These are phyloP conservation scores for Xiphorhynchus erythropygius DNA, from an alignment of 2,797 vertebrate genomes.

Conservation along the genomic window DNA sequence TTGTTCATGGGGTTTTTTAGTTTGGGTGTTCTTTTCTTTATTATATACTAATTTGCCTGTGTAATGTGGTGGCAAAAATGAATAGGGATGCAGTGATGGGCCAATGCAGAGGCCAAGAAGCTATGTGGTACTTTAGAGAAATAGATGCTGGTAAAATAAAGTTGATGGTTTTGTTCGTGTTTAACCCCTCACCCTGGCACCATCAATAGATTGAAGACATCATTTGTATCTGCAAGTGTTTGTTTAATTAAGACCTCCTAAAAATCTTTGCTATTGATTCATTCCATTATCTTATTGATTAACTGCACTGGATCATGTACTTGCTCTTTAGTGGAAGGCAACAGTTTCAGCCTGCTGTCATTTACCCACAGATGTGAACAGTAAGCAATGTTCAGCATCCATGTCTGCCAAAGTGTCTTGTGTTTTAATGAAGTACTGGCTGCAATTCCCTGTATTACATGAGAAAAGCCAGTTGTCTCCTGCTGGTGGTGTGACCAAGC, in stretches of 20 bases:
- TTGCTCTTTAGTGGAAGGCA: constrained; percentile 81
- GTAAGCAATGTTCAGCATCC: constrained; percentile 71
- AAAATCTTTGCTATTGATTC: constrained; percentile 94
- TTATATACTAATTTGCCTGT: constrained; percentile 71
- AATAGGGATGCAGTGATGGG: constrained; percentile 62
- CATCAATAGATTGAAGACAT: constrained; percentile 92
- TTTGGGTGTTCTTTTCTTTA: constrained; percentile 43
- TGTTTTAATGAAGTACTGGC: constrained; percentile 73
- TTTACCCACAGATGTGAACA: constrained; percentile 73
- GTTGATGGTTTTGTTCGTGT: constrained; percentile 80
- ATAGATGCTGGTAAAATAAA: constrained; percentile 76
- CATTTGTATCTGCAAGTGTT: constrained; percentile 95
- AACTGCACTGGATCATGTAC: constrained; percentile 81
- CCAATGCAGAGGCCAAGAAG: constrained; percentile 53
- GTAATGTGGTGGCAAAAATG: constrained; percentile 53
- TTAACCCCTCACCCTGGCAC: constrained; percentile 82
- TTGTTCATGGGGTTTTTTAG: constrained; percentile 64
- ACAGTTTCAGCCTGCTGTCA: constrained; percentile 72
- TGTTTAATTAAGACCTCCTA: constrained; percentile 96
- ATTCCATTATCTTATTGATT: constrained; percentile 90
- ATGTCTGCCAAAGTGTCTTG: constrained; percentile 69
- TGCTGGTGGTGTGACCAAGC: constrained; percentile 66
- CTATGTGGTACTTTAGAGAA: constrained; percentile 66
- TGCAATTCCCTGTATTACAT: constrained; percentile 60
- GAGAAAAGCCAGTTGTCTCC: constrained; percentile 65